phyloP scores from a whole-genome alignment of 2,113 vertebrate genomes.

The Rhynchopsitta pachyrhyncha region DNA sequence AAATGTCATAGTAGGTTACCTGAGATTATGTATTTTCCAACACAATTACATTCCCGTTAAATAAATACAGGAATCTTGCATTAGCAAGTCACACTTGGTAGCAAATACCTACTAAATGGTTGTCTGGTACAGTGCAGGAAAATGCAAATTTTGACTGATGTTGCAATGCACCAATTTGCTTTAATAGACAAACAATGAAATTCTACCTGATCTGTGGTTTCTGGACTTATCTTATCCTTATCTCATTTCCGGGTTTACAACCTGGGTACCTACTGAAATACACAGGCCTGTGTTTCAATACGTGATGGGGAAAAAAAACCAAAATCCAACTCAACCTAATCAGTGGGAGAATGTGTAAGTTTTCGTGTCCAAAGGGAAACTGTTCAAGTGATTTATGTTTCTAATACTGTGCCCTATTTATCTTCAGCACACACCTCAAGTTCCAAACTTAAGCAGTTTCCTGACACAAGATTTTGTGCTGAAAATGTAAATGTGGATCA shows the following conservation, averaged over 20 bases:
- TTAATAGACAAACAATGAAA: constrained; percentile 51
- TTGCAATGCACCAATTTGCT: constrained; percentile 21
- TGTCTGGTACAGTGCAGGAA: constrained; percentile 47
- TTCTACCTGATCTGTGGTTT: constrained; percentile 22
- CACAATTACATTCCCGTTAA: constrained; percentile 70
- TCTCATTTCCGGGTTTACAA: not conserved
- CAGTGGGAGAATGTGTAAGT: not conserved
- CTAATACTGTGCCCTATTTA: not conserved
- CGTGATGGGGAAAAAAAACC: not conserved
- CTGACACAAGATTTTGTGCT: not conserved
- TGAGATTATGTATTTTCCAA: constrained; percentile 72
- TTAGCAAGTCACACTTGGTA: constrained; percentile 53
- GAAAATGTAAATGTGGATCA: not conserved
- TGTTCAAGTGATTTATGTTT: not conserved
- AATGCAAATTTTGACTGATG: constrained; percentile 56
- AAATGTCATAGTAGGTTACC: constrained; percentile 64
- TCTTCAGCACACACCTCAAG: not conserved
- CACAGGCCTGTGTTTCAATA: not conserved
- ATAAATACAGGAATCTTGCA: constrained; percentile 58
- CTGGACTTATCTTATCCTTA: constrained; percentile 6
- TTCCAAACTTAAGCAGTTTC: not conserved
- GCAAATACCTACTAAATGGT: constrained; percentile 55
- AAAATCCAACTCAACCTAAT: not conserved
- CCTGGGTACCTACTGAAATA: not conserved
- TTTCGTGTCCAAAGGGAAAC: not conserved